Evolutionary conservation across 2,888 invertebrate species (phyloP).

Genomic region (Acrobasis repandana): DNA sequence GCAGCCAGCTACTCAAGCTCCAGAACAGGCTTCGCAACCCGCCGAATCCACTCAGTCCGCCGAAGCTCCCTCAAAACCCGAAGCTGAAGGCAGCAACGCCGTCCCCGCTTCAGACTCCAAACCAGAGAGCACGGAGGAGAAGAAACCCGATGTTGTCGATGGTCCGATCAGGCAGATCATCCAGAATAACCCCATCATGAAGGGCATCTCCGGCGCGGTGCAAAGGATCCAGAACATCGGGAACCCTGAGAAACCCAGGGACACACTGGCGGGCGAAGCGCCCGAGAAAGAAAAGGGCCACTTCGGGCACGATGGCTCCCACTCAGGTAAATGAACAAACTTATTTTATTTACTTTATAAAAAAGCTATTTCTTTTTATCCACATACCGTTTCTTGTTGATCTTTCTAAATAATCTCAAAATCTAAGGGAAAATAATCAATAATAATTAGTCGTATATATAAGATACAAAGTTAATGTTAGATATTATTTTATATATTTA

Average conservation of each 20-base stretch:
- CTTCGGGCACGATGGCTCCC: slow-evolving; percentile 10
- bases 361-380: background rate
- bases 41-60: slow-evolving; percentile 24
- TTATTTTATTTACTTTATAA: background rate
- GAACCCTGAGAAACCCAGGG: slow-evolving; percentile 54
- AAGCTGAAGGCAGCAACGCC: slow-evolving; percentile 33
- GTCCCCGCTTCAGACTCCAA: slow-evolving; percentile 14
- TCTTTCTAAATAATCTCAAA: too few species aligned
- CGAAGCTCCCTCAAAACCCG: slow-evolving; percentile 19
- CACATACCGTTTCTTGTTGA: too few species aligned
- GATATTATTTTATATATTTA: too few species aligned
- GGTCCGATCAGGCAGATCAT: slow-evolving; percentile 54
- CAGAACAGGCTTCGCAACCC: slow-evolving; percentile 23
- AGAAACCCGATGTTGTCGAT: slow-evolving; percentile 13
- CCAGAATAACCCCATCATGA: slow-evolving; percentile 52
- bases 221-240: slow-evolving; percentile 50
- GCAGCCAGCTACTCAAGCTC: slow-evolving; percentile 3
- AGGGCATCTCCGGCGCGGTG: slow-evolving; percentile 51
- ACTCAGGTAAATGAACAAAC: slow-evolving; percentile 31
- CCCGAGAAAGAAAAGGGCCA: slow-evolving; percentile 4
- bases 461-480: too few species aligned
- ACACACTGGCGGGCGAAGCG: slow-evolving; percentile 29
- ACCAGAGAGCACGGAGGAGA: slow-evolving; percentile 6
- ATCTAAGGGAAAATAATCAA: too few species aligned
- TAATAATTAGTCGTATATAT: too few species aligned